phyloP scores from a whole-genome alignment of 2,888 invertebrate genomes.

The Criorhina ranunculi region DNA sequence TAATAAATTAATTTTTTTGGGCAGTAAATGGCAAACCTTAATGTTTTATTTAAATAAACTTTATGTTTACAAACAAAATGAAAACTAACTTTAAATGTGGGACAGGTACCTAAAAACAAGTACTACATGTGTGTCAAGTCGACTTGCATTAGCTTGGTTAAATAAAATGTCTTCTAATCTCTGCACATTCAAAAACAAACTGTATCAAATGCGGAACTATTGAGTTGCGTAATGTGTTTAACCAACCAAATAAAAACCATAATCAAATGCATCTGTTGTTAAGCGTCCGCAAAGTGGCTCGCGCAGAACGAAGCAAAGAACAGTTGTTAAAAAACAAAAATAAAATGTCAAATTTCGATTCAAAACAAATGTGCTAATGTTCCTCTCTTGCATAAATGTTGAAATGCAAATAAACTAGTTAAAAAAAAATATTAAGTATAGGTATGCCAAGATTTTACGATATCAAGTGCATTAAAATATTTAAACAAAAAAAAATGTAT shows the following conservation, averaged over 20 bases:
- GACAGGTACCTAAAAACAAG: too few species aligned
- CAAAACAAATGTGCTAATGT: neutral
- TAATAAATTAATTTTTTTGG: too few species aligned
- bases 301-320: conserved; percentile 32
- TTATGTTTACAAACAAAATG: neutral
- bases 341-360: conserved; percentile 41
- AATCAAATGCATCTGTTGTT: conserved; percentile 1
- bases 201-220: neutral
- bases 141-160: too few species aligned
- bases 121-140: too few species aligned
- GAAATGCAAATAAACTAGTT: conserved; percentile 1
- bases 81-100: neutral
- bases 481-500: conserved; percentile 10
- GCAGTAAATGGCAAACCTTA: too few species aligned
- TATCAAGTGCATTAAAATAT: neutral
- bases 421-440: too few species aligned
- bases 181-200: conserved; percentile 13
- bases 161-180: conserved; percentile 3
- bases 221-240: conserved; percentile 3
- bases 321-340: conserved; percentile 24
- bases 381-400: conserved; percentile 41
- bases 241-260: neutral
- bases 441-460: conserved; percentile 5
- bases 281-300: conserved; percentile 17
- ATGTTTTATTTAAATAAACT: too few species aligned